These are phyloP conservation scores for Alauda arvensis DNA, from an alignment of 2,797 vertebrate species.

Conservation along the genomic window DNA sequence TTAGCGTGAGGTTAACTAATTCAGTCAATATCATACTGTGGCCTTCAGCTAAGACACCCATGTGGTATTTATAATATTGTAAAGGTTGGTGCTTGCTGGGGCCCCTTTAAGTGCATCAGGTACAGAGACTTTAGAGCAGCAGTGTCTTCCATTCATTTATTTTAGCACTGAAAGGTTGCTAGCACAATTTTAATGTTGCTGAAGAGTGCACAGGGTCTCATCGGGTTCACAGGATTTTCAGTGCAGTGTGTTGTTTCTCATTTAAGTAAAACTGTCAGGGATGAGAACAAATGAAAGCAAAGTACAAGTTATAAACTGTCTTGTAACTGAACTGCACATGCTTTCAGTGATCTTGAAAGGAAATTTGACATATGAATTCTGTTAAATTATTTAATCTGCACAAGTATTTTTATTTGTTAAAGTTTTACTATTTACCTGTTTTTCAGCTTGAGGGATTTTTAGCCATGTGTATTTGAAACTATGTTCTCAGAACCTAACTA, in stretches of 20 bases:
- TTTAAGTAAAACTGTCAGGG: constrained; percentile 13
- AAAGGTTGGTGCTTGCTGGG: background rate
- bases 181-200: constrained; percentile 21
- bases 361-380: constrained; percentile 1
- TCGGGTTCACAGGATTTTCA: constrained; percentile 12
- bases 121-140: background rate
- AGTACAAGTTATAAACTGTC: background rate
- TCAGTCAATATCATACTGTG: background rate
- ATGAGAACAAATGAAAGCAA: background rate
- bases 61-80: background rate
- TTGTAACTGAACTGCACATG: background rate
- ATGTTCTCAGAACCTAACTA: background rate
- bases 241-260: background rate
- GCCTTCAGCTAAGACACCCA: background rate
- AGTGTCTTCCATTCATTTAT: background rate
- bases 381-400: constrained; percentile 30
- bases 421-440: background rate
- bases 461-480: background rate
- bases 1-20: background rate
- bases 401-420: background rate
- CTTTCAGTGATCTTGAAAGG: constrained; percentile 31
- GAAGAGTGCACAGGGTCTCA: background rate
- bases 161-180: constrained; percentile 5
- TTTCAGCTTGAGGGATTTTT: background rate
- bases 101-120: background rate